Conservation (phyloP, 2,113 vertebrate species). For the Edolisoma coerulescens region DNA sequence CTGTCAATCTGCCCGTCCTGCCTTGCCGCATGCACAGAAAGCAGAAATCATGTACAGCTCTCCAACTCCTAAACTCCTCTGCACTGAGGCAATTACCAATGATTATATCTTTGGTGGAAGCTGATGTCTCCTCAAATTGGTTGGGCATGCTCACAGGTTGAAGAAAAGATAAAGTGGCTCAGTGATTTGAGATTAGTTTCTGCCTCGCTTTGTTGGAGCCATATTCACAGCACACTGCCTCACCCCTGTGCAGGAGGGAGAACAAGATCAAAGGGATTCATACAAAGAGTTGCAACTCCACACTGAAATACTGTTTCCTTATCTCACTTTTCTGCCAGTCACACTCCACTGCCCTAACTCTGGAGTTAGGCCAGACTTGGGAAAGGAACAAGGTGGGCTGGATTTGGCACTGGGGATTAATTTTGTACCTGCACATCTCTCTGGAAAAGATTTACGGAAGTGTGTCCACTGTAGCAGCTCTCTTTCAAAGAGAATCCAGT, state of each 20-base stretch:
- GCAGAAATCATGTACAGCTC: background rate
- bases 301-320: background rate
- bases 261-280: background rate
- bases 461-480: background rate
- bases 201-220: background rate
- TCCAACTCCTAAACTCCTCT: background rate
- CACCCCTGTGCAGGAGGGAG: background rate
- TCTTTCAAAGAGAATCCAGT: background rate
- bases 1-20: background rate
- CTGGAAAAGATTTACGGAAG: background rate
- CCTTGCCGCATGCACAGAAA: background rate
- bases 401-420: background rate
- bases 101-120: background rate
- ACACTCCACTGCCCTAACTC: background rate
- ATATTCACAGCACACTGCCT: background rate
- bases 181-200: background rate
- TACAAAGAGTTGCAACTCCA: background rate
- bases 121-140: background rate
- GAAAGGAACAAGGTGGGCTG: background rate
- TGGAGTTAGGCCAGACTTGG: background rate
- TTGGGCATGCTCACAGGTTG: rapidly evolving
- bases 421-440: background rate
- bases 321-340: background rate
- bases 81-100: background rate
- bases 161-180: background rate